Percentiles rank a stretch among this genome's conserved stretches.
Evolutionary conservation across 2,888 invertebrate genomes (phyloP).

Genomic region (Isotomurus palustris): DNA sequence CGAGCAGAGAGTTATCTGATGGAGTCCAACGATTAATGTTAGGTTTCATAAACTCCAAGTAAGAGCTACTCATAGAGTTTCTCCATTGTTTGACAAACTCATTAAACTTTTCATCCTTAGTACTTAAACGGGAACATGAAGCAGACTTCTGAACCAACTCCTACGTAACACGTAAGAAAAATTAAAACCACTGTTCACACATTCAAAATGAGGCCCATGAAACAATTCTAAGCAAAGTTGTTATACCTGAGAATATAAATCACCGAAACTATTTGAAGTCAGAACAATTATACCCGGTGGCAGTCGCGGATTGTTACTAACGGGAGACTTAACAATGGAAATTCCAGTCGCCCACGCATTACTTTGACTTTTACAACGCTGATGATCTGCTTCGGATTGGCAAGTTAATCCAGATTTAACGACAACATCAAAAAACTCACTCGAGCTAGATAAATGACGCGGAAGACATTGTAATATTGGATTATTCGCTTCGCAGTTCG

Average conservation of each 20-base stretch:
- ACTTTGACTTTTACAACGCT: slow-evolving; percentile 20
- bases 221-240: neutral
- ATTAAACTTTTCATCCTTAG: slow-evolving; percentile 15
- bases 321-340: slow-evolving; percentile 5
- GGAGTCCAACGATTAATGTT: slow-evolving; percentile 2
- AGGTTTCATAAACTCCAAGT: neutral
- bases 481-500: slow-evolving; percentile 29
- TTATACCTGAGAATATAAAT: slow-evolving; percentile 42
- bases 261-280: slow-evolving; percentile 38
- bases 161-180: no score
- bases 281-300: slow-evolving; percentile 26
- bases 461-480: slow-evolving; percentile 40
- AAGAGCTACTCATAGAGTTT: slow-evolving; percentile 16
- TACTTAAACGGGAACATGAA: no score
- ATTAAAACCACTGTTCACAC: no score
- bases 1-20: slow-evolving; percentile 22
- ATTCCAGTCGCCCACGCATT: slow-evolving; percentile 43
- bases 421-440: slow-evolving; percentile 23
- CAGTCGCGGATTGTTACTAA: neutral
- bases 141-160: no score
- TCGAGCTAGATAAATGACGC: slow-evolving; percentile 31
- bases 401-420: slow-evolving; percentile 15
- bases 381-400: slow-evolving; percentile 20
- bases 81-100: slow-evolving; percentile 24
- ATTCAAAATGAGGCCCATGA: neutral